Percentiles rank a stretch among this genome's conserved stretches.
phyloP scores from a whole-genome alignment of 2,113 vertebrate species.

The Oryzias melastigma region DNA sequence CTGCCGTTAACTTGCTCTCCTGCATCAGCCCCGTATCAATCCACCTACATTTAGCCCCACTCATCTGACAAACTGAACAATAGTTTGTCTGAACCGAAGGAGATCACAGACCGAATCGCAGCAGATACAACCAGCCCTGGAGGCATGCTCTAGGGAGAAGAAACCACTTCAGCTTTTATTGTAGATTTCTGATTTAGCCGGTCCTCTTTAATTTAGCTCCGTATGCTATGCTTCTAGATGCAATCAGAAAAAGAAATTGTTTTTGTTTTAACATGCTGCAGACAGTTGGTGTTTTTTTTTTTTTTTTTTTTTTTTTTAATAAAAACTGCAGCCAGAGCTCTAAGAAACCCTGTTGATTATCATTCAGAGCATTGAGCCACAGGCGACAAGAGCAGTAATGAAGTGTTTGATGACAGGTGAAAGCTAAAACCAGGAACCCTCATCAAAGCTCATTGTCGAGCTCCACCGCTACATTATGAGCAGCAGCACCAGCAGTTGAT shows the following conservation, averaged over 20 bases:
- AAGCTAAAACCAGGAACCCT: conserved; percentile 22
- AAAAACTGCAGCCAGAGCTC: conserved; percentile 12
- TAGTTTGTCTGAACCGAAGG: conserved; percentile 27
- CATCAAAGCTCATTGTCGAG: conserved; percentile 19
- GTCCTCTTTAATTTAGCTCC: conserved; percentile 41
- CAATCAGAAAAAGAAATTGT: conserved; percentile 28
- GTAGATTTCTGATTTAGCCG: conserved; percentile 36
- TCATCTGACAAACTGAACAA: conserved; percentile 4
- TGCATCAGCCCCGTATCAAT: conserved; percentile 7
- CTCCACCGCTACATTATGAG: conserved; percentile 22
- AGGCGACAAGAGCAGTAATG: conserved; percentile 18
- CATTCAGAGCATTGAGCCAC: conserved; percentile 26
- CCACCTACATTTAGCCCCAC: conserved; percentile 24
- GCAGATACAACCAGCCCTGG: conserved; percentile 61
- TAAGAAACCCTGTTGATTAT: conserved; percentile 40
- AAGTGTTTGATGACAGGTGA: conserved; percentile 32
- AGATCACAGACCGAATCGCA: conserved; percentile 57
- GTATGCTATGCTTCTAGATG: conserved; percentile 24
- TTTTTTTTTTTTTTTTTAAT: no score
- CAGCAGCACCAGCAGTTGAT: conserved; percentile 24
- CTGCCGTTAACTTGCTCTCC: conserved; percentile 6
- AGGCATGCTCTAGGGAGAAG: conserved; percentile 48
- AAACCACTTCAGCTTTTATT: conserved; percentile 39
- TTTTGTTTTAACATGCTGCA: conserved; percentile 33
- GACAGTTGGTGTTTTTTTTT: conserved; percentile 13